phyloP scores from a whole-genome alignment of 2,797 vertebrate species.

The Acipenser oxyrinchus region DNA sequence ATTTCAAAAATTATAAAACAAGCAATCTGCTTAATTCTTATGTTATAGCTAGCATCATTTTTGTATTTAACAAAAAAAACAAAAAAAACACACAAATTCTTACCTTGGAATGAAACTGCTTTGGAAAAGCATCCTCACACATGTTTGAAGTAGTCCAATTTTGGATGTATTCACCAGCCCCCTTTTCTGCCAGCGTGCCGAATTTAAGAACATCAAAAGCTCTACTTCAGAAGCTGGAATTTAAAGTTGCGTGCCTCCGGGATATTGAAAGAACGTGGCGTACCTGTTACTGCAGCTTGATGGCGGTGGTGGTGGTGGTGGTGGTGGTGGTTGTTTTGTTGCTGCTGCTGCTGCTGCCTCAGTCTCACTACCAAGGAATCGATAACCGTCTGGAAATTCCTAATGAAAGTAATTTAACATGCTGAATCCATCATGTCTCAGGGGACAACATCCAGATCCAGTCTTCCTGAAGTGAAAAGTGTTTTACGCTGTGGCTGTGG shows the following conservation, averaged over 20 bases:
- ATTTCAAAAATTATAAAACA: no score
- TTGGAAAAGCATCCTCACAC: not conserved
- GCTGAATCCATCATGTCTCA: not conserved
- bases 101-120: not conserved
- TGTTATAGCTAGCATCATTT: no score
- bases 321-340: not conserved
- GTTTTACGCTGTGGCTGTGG: not conserved
- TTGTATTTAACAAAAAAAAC: no score
- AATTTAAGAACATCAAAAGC: not conserved
- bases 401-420: conserved; percentile 5
- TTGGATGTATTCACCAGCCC: not conserved
- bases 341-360: not conserved
- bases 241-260: not conserved
- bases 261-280: not conserved
- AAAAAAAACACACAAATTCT: not conserved
- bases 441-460: not conserved
- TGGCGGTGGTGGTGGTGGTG: not conserved
- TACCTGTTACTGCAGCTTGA: not conserved
- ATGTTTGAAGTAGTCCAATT: not conserved
- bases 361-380: not conserved
- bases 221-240: not conserved
- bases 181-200: not conserved
- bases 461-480: not conserved
- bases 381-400: conserved; percentile 17
- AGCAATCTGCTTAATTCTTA: no score